A percentile compares a stretch with the other conserved stretches of the same genome.
Evolutionary conservation across 2,888 invertebrate species (phyloP).

Genomic region (Mylabris sibirica): DNA sequence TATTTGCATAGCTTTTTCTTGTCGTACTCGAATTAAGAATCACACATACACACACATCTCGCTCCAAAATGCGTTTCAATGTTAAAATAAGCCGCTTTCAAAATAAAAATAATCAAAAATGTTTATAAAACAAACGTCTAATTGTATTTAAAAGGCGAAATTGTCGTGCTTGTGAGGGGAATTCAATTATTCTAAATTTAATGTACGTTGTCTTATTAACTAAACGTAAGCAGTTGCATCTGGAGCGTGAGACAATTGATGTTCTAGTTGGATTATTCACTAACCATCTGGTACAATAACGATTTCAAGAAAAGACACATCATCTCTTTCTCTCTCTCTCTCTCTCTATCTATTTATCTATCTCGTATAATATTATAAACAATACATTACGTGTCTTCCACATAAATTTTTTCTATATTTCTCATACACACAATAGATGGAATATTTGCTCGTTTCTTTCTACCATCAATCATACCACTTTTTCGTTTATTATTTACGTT

Average conservation of each 20-base stretch:
- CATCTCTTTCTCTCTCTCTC: too few relatives aligned
- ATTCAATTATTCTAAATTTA: constrained; percentile 46
- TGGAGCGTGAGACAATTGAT: constrained; percentile 52
- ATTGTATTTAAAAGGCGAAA: too few relatives aligned
- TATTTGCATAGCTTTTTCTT: not conserved
- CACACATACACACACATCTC: not conserved
- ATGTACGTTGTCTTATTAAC: constrained; percentile 45
- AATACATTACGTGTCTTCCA: constrained; percentile 49
- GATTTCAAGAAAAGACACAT: constrained; percentile 14
- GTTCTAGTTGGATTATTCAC: constrained; percentile 55
- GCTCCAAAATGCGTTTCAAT: not conserved
- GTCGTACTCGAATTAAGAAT: not conserved
- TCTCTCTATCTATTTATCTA: too few relatives aligned
- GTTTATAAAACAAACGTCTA: not conserved
- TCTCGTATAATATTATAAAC: constrained; percentile 53
- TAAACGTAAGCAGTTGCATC: constrained; percentile 52
- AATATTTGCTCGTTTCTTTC: constrained; percentile 30
- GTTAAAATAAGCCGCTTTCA: not conserved
- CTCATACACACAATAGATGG: constrained; percentile 37
- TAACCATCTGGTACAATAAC: constrained; percentile 48
- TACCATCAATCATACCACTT: constrained; percentile 29
- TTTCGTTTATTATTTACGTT: constrained; percentile 18
- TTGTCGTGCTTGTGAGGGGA: not conserved
- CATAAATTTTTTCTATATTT: constrained; percentile 51
- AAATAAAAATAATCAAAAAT: not conserved